Evolutionary conservation across 2,797 vertebrate species (phyloP), one percentile per base, ranked within the genome.

Genomic region (Lacerta bilineata): DNA sequence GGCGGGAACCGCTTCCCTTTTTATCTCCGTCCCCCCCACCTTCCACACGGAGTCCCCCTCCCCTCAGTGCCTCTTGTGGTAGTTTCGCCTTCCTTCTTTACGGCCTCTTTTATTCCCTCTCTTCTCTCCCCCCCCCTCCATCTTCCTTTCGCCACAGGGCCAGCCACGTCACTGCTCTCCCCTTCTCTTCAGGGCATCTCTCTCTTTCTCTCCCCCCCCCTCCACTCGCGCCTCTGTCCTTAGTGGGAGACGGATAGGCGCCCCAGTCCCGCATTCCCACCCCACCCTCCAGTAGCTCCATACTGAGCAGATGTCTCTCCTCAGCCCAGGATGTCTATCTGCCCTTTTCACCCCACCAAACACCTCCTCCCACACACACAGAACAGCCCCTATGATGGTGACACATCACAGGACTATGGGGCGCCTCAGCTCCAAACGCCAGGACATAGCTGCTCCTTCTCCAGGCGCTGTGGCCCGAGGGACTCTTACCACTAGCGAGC

Each of bases 1-100:
- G n/a, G 13, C 11, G 59, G 23, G 2, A 27, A 1, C 1, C 15
- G 0, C 6, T 13, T 41, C 5, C 5, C 2, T 9, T 36, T 2
- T 9, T 8, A 17, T 4, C 64, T 0, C 33, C 29, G 11, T 18
- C 29, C 29, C 8, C 23, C 27, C 11, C 13, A 2, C 27, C 6
- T 20, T 10, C 29, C 66, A 2, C 50, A 1, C 46, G 1, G 36
- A 1, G 33, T 29, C 46, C 23, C 4, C 36, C 17, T 9, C 59
- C 27, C 11, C 3, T 27, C 64, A 29, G 29, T 25, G 33, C 29
- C 11, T 4, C 0, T 7, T 33, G 23, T 15, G 68, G 11, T 46
- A 29, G 80, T 4, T 76, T 36, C 69, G 11, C 84, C 36, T n/a
- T 29, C 4, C 46, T 39, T 84, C 69, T 0, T 10, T 80, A 29